Evolutionary conservation across 2,888 invertebrate species (phyloP).

Genomic region (Dendrolimus houi): DNA sequence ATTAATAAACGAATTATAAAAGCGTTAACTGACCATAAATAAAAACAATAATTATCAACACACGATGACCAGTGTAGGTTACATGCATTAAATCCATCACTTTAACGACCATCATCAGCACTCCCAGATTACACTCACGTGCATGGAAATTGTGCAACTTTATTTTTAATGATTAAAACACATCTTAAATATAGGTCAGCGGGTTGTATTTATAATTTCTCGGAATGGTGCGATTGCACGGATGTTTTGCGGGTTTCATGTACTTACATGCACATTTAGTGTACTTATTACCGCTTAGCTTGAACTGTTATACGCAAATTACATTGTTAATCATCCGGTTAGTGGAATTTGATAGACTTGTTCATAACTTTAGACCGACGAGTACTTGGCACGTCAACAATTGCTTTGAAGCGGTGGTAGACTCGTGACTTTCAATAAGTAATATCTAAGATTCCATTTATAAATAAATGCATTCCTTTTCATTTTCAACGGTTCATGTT

Average conservation of each 20-base stretch:
- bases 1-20: no score
- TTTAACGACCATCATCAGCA: conserved; percentile 27
- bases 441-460: no score
- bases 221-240: conserved; percentile 54
- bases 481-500: no score
- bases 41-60: no score
- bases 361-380: neutral
- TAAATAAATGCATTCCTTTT: no score
- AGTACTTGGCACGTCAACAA: neutral
- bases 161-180: conserved; percentile 50
- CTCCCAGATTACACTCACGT: conserved; percentile 36
- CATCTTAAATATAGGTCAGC: conserved; percentile 54
- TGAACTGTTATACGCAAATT: conserved; percentile 23
- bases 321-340: conserved; percentile 38
- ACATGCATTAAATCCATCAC: conserved; percentile 27
- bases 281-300: conserved; percentile 38
- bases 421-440: no score
- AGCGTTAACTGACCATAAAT: no score
- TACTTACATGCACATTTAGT: conserved; percentile 37
- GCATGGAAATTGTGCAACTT: conserved; percentile 57
- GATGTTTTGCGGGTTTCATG: conserved; percentile 49
- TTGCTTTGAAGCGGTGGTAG: conserved; percentile 1
- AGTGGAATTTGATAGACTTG: conserved; percentile 1
- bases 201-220: conserved; percentile 60
- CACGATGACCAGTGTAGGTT: conserved; percentile 16